Base-by-base conservation (phyloP, 2,888 invertebrate species). In the Eilema griseolum region DNA sequence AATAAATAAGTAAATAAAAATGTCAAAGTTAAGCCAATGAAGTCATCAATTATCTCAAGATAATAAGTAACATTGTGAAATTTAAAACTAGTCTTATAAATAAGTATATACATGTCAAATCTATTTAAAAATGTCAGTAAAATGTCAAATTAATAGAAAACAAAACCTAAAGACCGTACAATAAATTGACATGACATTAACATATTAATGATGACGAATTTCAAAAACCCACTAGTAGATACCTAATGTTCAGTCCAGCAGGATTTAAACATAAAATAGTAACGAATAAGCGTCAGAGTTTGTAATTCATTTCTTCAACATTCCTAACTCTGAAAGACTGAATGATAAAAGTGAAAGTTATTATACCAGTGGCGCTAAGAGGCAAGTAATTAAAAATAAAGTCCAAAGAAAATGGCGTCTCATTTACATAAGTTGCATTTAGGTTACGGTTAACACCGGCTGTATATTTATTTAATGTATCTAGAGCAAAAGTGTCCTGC, bases 391-490 rank as follows among this genome's bases (percentile, higher is more conserved):
- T 62, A 41, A 41, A 62, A 37, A 23, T 23, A 41, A 41, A 24
- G 16, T 23, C 14, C 14, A 37, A 62, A 62, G 37, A 24, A 24
- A 41, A 24, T 62, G 37, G 41, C 10, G 24, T 8, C 14, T 8
- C 24, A 62, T 62, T 62, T 24, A 24, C 16, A 24, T 41, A 62
- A 41, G 37, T 62, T 41, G 24, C 20, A 62, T 41, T 62, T 62
- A 62, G 41, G 16, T 41, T 61, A 23, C 31, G 16, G 57, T 23
- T 57, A 57, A 57, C 24, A 57, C 57, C 26, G 57, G 12, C 26
- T 59, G 23, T 24, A 5, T 24, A 46, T 46, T 20, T 52, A 52
- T 52, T 46, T n/a, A 52, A 52, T 10, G 52, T 52, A 52, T n/a
- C n/a, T 52, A n/a, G n/a, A 2, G 52, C n/a, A 52, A 52, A n/a